Evolutionary conservation across 2,797 vertebrate genomes (phyloP), one percentile per base, ranked within the genome.

Genomic region (Falco peregrinus): DNA sequence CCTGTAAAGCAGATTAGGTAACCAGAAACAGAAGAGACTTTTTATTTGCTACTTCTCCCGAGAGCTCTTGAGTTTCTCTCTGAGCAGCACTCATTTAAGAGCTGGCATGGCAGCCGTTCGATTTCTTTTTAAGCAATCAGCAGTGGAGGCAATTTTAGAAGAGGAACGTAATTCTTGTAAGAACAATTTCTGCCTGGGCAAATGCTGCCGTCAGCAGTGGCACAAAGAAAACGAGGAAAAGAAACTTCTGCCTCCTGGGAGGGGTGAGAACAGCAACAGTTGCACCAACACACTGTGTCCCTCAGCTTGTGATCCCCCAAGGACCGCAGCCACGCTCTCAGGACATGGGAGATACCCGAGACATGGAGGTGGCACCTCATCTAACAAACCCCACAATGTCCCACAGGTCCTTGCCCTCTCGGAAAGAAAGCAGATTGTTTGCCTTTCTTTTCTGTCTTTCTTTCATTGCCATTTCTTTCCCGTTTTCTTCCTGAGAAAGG

Each of bases 21-120:
- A 35, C 87, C 78, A 89, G 87, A 71, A 90, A 74, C 67, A 93
- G 53, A 71, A 82, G 11, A 71, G 45, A 59, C 37, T 68, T 93
- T 93, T 83, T 69, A 88, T 92, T 95, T 93, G 64, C 84, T 89
- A 8, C 92, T 93, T 70, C 89, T 94, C 79, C 91, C 68, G 75
- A 92, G 94, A 93, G 61, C 75, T 90, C 84, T 93, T 74, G 71
- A 91, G 78, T 15, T 39, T 60, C 48, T 87, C 56, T 85, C 84
- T 33, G 87, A 76, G 37, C 68, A 83, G 68, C 84, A 57, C 56
- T 92, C 78, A 50, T 74, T 83, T 64, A 84, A 83, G 71, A 87
- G 75, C 60, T 73, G 81, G 68, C 41, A 2, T 56, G 71, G 75
- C 75, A 93, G 89, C 80, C 81, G 29, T 82, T 87, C 1, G 3